Evolutionary conservation across 2,797 vertebrate species (phyloP).

Genomic region (Typhlichthys eigenmanni): DNA sequence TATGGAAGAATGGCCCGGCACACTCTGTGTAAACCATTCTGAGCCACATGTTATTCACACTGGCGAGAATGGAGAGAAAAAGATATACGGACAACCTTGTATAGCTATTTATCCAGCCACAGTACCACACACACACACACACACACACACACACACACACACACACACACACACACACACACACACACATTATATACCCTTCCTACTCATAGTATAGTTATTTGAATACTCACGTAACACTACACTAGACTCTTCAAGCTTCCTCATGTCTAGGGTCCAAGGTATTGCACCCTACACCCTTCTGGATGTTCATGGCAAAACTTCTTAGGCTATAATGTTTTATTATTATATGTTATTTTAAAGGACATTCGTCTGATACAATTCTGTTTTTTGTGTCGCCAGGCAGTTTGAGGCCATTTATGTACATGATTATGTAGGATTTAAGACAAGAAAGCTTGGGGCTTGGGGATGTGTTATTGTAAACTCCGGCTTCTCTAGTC

Average conservation of each 20-base stretch:
- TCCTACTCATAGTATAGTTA: constrained; percentile 1
- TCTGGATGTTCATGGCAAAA: background rate
- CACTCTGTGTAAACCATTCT: constrained; percentile 54
- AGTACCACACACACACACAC: constrained; percentile 7
- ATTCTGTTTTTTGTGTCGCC: background rate
- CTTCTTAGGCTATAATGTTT: background rate
- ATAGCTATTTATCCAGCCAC: constrained; percentile 33
- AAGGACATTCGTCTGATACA: background rate
- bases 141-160: constrained; percentile 26
- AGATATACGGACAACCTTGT: constrained; percentile 54
- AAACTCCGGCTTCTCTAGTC: constrained; percentile 3
- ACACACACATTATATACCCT: constrained; percentile 31
- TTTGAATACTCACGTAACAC: too few species aligned
- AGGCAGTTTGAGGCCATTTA: background rate
- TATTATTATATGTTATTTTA: background rate
- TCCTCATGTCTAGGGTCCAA: background rate
- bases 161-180: too few species aligned
- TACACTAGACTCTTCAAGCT: background rate
- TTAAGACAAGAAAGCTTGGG: background rate
- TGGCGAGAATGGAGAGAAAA: constrained; percentile 53
- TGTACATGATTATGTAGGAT: background rate
- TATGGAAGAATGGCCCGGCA: constrained; percentile 49
- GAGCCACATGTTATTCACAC: constrained; percentile 58
- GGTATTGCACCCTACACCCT: background rate
- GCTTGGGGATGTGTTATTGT: background rate